Percentiles rank a stretch among this genome's conserved stretches.
Conservation (phyloP, 2,888 invertebrate genomes). For the Pristionchus arcanus region DNA sequence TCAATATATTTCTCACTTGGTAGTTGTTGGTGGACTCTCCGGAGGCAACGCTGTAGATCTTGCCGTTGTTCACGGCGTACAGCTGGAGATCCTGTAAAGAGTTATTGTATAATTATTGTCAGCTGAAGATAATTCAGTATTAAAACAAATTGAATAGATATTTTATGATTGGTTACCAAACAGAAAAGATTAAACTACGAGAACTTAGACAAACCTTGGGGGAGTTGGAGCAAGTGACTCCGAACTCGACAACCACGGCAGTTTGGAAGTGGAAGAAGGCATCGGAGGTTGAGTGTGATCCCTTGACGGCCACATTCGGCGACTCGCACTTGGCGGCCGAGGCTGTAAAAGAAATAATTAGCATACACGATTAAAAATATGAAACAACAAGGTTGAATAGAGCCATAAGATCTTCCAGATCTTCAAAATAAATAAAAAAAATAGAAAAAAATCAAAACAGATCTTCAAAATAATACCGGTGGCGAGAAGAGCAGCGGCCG, state of each 20-base stretch:
- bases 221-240: slow-evolving; percentile 86
- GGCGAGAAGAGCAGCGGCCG: slow-evolving; percentile 47
- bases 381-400: too few relatives aligned
- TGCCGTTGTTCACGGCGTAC: slow-evolving; percentile 92
- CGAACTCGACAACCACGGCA: slow-evolving; percentile 93
- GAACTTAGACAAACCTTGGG: slow-evolving; percentile 79
- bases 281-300: slow-evolving; percentile 92
- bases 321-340: slow-evolving; percentile 79
- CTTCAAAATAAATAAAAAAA: background rate
- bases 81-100: slow-evolving; percentile 84
- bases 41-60: slow-evolving; percentile 89
- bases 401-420: too few relatives aligned
- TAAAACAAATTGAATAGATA: too few relatives aligned
- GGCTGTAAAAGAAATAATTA: background rate
- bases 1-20: slow-evolving; percentile 81
- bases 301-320: slow-evolving; percentile 83
- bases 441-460: background rate
- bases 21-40: slow-evolving; percentile 87
- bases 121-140: background rate
- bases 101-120: background rate
- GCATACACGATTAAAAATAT: too few relatives aligned
- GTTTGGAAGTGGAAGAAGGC: slow-evolving; percentile 90
- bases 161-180: background rate
- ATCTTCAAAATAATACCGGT: background rate
- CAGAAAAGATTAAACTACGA: background rate